Evolutionary conservation across 2,888 invertebrate species (phyloP), one percentile per base, ranked within the genome.

Genomic region (Chrysodeixis includens): DNA sequence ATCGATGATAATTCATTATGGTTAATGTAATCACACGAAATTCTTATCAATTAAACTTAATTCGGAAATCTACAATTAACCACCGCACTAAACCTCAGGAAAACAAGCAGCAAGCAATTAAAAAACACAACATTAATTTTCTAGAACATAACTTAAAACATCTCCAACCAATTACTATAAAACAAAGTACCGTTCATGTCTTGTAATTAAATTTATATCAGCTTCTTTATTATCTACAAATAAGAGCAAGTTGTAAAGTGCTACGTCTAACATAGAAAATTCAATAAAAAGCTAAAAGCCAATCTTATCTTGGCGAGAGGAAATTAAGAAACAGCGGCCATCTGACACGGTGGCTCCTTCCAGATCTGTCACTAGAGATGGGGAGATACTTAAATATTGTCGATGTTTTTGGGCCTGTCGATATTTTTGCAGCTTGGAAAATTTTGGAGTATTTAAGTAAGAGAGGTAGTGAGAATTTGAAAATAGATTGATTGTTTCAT

Each of bases 201-300:
- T 63, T 9, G 63, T 81, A 82, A 81, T 81, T 82, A 80, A 82
- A 70, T 80, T 82, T 55, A 74, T 80, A 72, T 69, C 82, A 61
- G 58, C 63, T 67, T 57, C 66, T 82, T 79, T 78, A 78, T 80
- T 74, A 82, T 78, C 65, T 73, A 60, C 53, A 66, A 76, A 76
- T 79, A 71, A 81, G 79, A 84, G 85, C 84, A 85, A 90, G 89
- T 90, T 90, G 89, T 92, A 92, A 93, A 92, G 88, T 90, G 90
- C 85, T 87, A 79, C 88, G 88, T 89, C 88, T 91, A 90, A 91
- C 90, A 92, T 84, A 93, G 94, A 93, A 94, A 95, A 95, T 93
- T 95, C 94, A 94, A 95, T 95, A 95, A 95, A 95, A 95, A 94
- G 92, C 95, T 94, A 93, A 95, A 95, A 94, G 95, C 95, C 94